Percentiles rank a stretch among this genome's conserved stretches.
Evolutionary conservation across 2,797 vertebrate genomes (phyloP).

Genomic region (Tarsius wallacei): DNA sequence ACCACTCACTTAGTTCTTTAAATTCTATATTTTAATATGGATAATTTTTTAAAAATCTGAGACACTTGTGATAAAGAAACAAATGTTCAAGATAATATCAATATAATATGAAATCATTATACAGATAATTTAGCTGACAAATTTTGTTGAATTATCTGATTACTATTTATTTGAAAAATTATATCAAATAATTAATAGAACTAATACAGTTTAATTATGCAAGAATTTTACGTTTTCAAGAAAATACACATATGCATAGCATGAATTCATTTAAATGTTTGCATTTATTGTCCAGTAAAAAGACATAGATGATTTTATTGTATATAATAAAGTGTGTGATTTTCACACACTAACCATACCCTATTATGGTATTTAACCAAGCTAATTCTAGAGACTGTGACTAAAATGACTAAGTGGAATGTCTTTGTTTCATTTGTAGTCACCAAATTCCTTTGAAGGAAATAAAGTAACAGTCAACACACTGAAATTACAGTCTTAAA

Average conservation of each 20-base stretch:
- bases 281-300: neutral
- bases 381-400: neutral
- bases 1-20: neutral
- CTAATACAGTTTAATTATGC: neutral
- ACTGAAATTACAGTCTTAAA: too few species aligned
- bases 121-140: neutral
- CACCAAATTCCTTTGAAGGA: neutral
- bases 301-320: neutral
- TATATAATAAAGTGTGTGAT: neutral
- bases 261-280: neutral
- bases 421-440: neutral
- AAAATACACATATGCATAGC: neutral
- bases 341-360: neutral
- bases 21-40: neutral
- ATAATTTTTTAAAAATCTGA: neutral
- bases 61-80: neutral
- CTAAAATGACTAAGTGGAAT: neutral
- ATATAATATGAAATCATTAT: neutral
- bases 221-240: slow-evolving; percentile 9
- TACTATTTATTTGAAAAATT: slow-evolving; percentile 3
- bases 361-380: neutral
- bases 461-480: neutral
- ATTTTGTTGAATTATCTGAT: neutral
- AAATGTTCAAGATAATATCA: neutral
- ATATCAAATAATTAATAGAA: neutral